phyloP scores from a whole-genome alignment of 2,888 invertebrate genomes.

The Abrostola triplasia region DNA sequence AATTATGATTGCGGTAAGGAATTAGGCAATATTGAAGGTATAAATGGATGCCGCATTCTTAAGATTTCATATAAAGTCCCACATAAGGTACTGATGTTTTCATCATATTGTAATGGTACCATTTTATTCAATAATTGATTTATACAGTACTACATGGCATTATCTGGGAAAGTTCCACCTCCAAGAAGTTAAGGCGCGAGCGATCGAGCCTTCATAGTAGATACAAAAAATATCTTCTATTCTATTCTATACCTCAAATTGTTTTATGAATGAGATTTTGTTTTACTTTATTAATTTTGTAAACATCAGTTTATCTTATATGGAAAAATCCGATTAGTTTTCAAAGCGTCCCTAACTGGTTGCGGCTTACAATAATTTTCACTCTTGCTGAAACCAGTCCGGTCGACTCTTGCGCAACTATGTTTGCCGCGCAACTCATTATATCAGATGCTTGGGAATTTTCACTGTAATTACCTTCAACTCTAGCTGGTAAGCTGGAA shows the following conservation, averaged over 20 bases:
- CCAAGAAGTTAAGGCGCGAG: no score
- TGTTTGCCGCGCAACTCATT: conserved; percentile 28
- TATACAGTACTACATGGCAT: no score
- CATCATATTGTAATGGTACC: no score
- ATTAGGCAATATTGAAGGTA: conserved; percentile 6
- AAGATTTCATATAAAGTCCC: no score
- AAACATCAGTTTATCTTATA: neutral
- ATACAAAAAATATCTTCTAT: no score
- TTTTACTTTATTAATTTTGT: no score
- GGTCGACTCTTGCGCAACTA: conserved; percentile 29
- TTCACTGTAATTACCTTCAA: conserved; percentile 4
- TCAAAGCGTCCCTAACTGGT: conserved; percentile 37
- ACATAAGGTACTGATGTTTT: no score
- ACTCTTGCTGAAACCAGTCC: conserved; percentile 53
- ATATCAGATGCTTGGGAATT: conserved; percentile 21
- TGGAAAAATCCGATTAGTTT: conserved; percentile 43
- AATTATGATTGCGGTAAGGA: conserved; percentile 40
- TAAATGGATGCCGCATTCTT: neutral
- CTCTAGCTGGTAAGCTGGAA: neutral
- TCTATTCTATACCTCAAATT: no score
- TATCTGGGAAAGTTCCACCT: no score
- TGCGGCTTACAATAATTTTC: conserved; percentile 43
- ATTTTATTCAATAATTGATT: no score
- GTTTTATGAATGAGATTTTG: no score
- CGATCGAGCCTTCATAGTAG: no score